Conservation (phyloP, 2,113 vertebrate species). For the Accipiter cooperii region DNA sequence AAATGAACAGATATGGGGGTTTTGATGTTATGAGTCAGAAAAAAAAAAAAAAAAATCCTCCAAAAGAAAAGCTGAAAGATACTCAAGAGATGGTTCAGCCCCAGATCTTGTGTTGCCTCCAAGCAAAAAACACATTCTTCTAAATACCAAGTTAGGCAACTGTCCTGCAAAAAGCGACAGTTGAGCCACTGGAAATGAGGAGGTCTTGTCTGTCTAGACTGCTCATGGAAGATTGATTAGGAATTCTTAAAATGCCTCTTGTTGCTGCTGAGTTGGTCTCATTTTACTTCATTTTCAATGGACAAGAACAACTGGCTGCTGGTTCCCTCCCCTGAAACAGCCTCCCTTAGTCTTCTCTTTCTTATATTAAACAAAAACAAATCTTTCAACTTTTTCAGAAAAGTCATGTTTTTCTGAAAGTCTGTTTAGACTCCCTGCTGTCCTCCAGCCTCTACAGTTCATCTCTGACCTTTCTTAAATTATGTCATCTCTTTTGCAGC, state of each 20-base stretch:
- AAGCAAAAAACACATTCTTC: not conserved
- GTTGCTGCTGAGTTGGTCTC: not conserved
- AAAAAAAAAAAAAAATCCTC: not conserved
- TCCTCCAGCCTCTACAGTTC: not conserved
- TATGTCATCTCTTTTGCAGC: not conserved
- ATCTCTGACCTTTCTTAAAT: not conserved
- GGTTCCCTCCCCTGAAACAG: not conserved
- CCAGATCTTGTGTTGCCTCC: not conserved
- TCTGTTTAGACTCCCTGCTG: not conserved
- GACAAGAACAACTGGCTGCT: not conserved
- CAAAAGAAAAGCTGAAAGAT: not conserved
- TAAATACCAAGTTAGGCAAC: not conserved
- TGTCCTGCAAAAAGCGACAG: not conserved
- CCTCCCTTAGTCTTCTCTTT: not conserved
- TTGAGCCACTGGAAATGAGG: not conserved
- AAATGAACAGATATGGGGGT: not conserved
- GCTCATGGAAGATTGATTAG: not conserved
- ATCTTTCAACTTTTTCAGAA: not conserved
- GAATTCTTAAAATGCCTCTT: not conserved
- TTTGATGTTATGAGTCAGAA: not conserved
- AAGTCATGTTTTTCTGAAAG: not conserved
- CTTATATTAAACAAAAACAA: not conserved
- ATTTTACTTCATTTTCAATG: not conserved
- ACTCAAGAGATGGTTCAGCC: not conserved
- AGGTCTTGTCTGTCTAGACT: not conserved